Evolutionary conservation across 2,888 invertebrate species (phyloP).

Genomic region (Folsomia candida): DNA sequence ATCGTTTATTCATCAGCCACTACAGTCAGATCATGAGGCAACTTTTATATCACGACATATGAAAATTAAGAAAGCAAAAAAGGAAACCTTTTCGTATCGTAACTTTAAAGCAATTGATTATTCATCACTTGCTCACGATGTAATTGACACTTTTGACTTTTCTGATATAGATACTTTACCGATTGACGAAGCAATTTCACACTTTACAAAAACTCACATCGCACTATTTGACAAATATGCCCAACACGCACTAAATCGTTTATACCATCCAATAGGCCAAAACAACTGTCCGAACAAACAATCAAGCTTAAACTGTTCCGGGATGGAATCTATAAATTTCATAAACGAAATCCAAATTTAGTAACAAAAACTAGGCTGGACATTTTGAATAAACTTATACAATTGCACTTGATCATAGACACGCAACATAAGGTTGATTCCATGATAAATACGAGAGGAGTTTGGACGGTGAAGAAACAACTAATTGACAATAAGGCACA

Average conservation of each 20-base stretch:
- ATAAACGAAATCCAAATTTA: background rate
- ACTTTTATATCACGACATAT: background rate
- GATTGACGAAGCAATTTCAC: background rate
- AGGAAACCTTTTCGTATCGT: constrained; percentile 2
- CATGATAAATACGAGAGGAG: background rate
- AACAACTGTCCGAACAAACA: background rate
- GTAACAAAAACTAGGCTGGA: background rate
- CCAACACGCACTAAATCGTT: background rate
- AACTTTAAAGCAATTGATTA: background rate
- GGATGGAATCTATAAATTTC: background rate
- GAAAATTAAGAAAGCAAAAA: background rate
- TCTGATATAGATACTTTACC: background rate
- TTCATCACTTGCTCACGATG: background rate
- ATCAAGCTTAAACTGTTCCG: background rate
- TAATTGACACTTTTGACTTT: background rate
- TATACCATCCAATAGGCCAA: background rate
- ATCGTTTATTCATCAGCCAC: background rate
- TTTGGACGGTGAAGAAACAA: background rate
- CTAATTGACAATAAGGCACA: background rate
- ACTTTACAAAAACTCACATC: background rate
- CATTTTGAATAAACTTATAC: background rate
- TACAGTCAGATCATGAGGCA: background rate
- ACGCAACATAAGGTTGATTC: background rate
- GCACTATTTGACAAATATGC: background rate
- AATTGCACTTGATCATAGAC: background rate